Base-by-base conservation (phyloP, 2,888 invertebrate genomes). In the Julus scanicus region DNA sequence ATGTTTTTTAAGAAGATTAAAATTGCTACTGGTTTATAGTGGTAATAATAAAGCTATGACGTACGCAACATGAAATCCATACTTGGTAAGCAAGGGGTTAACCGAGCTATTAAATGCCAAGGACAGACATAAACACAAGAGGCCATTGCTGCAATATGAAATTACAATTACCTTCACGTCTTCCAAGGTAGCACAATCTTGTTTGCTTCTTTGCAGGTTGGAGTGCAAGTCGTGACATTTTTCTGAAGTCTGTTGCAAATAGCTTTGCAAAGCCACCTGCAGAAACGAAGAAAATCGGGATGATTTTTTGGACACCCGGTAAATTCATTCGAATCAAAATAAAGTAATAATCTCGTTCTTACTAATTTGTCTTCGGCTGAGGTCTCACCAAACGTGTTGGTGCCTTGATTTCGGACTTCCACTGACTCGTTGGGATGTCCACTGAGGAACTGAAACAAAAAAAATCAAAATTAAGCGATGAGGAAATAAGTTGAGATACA, bases 191-290 rank as follows among this genome's bases (percentile, higher is more conserved):
- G 88, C 88, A 48, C 88, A 88, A n/a, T 88, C 89, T 49, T 86
- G 88, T 83, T 89, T 89, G 29, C 88, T 85, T 44, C 85, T 88
- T 86, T 88, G 85, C 39, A 89, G 84, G 57, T 88, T 88, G 15
- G 88, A 84, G 44, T 88, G 88, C 39, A 89, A 86, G 17, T 88
- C 44, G 20, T 88, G 88, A 49, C 89, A 90, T 90, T 91, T 88
- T 89, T 89, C 63, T 89, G 89, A 71, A 89, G 88, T 88, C n/a
- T 83, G 57, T 20, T 88, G 84, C n/a, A 88, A 40, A 53, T 88
- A 88, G 48, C 88, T 88, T 48, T 88, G 88, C 2, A 88, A 29
- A 49, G 88, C 88, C 88, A 84, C 88, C 88, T 88, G 48, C 0
- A 71, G 1, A 29, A 37, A 48, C 20, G 5, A 53, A 6, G 29